These are phyloP conservation scores for Hydractinia symbiolongicarpus DNA, from an alignment of 30 jellyfish, hydroid and myxozoan species.

Conservation along the genomic window DNA sequence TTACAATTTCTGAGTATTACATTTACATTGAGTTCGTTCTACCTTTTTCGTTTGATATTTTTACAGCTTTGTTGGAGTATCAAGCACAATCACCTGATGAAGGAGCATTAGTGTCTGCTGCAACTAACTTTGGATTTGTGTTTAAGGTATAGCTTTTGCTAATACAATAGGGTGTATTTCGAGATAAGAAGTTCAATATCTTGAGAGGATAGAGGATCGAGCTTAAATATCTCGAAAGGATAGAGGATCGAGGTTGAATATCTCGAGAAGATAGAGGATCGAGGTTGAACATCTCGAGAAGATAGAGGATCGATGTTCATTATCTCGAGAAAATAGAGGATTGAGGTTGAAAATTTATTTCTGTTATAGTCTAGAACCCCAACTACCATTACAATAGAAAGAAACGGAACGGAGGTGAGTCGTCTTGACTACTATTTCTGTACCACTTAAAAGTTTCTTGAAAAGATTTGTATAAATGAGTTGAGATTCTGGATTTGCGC, in stretches of 20 bases:
- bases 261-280: no score
- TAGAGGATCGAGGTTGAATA: no score
- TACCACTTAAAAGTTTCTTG: neutral
- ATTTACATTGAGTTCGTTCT: neutral
- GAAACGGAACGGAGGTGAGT: slow-evolving; percentile 55
- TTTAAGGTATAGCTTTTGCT: slow-evolving; percentile 50
- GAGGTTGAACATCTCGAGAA: no score
- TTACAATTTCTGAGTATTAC: neutral
- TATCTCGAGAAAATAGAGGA: no score
- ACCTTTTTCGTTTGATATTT: neutral
- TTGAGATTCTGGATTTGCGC: no score
- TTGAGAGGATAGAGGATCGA: no score
- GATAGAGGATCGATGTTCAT: no score
- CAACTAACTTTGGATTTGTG: slow-evolving; percentile 84
- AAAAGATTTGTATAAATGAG: neutral
- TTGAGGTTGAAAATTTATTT: neutral
- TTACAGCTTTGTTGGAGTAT: slow-evolving; percentile 59
- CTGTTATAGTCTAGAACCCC: slow-evolving; percentile 39
- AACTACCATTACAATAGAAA: slow-evolving; percentile 48
- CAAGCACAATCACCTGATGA: slow-evolving; percentile 99
- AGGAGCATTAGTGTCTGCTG: slow-evolving; percentile 96
- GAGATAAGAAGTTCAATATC: no score
- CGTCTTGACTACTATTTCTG: neutral
- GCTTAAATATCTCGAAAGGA: no score
- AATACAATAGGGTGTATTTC: no score